These are phyloP conservation scores for Gopherus flavomarginatus DNA, from an alignment of 2,113 vertebrate genomes.

Conservation along the genomic window DNA sequence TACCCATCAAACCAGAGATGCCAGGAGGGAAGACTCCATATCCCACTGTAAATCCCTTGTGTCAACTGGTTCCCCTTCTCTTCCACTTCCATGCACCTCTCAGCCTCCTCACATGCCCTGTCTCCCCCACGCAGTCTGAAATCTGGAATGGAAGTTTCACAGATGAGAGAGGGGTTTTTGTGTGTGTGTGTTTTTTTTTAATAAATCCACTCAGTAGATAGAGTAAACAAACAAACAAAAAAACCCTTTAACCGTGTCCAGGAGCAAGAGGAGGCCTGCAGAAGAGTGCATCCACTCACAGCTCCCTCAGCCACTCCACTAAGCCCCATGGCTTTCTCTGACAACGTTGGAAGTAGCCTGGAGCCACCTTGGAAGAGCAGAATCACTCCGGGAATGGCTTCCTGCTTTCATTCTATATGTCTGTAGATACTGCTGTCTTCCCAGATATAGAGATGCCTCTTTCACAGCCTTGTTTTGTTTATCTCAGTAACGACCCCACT, in stretches of 20 bases:
- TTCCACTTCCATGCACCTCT: not conserved
- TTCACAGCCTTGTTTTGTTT: conserved; percentile 71
- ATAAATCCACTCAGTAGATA: not conserved
- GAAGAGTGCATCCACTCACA: not conserved
- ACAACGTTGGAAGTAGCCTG: not conserved
- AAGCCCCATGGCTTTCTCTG: conserved; percentile 9
- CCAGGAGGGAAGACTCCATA: not conserved
- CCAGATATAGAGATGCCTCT: conserved; percentile 54
- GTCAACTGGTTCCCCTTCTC: not conserved
- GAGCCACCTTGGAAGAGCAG: conserved; percentile 48
- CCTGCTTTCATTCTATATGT: conserved; percentile 6
- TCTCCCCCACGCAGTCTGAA: not conserved
- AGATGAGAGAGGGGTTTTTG: not conserved
- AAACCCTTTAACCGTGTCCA: not conserved
- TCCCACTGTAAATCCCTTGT: not conserved
- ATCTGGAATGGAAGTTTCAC: not conserved
- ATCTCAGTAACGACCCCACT: conserved; percentile 54
- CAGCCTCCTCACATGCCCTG: not conserved
- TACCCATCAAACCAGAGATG: not conserved
- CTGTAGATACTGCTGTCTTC: conserved; percentile 26
- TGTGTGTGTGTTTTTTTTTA: not conserved
- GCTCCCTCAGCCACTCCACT: not conserved
- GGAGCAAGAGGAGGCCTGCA: not conserved
- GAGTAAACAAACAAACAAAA: not conserved
- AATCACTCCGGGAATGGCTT: conserved; percentile 5